These are phyloP conservation scores for Petrocephalus schoutedeni DNA, from an alignment of 2,797 vertebrate species.

Conservation along the genomic window DNA sequence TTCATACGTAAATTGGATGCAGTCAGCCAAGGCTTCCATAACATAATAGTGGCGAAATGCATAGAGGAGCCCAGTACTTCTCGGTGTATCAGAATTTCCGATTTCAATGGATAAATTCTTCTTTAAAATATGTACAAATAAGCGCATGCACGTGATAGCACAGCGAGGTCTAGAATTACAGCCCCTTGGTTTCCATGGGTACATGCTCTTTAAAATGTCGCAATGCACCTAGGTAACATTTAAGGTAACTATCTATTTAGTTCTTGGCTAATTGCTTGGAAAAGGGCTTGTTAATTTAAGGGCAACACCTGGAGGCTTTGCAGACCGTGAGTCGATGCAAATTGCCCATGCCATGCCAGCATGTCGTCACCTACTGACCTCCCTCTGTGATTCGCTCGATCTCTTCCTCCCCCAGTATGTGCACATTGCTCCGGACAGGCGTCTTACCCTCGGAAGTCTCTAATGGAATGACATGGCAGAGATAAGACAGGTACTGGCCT, in stretches of 20 bases:
- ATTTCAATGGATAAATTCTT: constrained; percentile 13
- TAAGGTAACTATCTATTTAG: constrained; percentile 11
- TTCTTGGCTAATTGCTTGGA: not conserved
- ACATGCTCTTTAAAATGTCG: not conserved
- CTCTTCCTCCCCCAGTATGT: constrained; percentile 74
- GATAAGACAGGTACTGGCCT: constrained; percentile 11
- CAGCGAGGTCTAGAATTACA: constrained; percentile 10
- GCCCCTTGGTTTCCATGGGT: not conserved
- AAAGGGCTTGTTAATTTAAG: not conserved
- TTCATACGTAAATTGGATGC: not conserved
- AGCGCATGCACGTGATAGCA: constrained; percentile 3
- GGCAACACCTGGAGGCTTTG: not conserved
- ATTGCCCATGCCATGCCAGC: not conserved
- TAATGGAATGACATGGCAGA: constrained; percentile 66
- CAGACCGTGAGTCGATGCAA: not conserved
- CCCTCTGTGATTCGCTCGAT: constrained; percentile 75
- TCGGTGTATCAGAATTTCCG: not conserved
- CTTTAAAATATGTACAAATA: constrained; percentile 15
- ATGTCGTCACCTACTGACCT: constrained; percentile 67
- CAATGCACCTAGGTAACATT: not conserved
- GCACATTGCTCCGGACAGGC: constrained; percentile 72
- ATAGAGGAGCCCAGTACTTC: not conserved
- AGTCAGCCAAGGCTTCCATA: not conserved
- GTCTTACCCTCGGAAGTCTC: constrained; percentile 74
- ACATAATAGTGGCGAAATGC: not conserved